phyloP scores from a whole-genome alignment of 2,113 vertebrate genomes.

The Mesembrinibis cayennensis region DNA sequence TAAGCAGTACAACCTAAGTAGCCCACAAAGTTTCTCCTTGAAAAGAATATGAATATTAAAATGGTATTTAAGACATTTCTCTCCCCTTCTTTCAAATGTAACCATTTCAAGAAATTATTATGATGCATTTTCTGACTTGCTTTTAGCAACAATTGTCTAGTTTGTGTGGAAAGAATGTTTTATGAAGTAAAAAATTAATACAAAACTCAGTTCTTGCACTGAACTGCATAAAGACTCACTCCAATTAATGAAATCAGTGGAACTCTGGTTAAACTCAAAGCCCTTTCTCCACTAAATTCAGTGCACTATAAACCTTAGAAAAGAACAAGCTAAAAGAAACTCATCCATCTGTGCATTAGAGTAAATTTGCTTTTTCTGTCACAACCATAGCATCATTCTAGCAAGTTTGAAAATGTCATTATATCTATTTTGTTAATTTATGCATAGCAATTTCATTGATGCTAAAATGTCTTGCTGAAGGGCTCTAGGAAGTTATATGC shows the following conservation, averaged over 20 bases:
- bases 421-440: not conserved
- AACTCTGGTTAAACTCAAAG: not conserved
- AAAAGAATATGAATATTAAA: not conserved
- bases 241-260: not conserved
- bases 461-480: not conserved
- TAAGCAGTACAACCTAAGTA: not conserved
- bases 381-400: not conserved
- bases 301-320: not conserved
- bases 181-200: not conserved
- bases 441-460: not conserved
- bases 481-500: not conserved
- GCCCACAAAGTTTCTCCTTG: not conserved
- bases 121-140: not conserved
- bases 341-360: not conserved
- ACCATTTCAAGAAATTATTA: not conserved
- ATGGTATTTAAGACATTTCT: not conserved
- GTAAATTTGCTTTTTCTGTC: not conserved
- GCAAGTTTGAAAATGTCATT: not conserved
- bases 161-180: not conserved
- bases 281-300: not conserved
- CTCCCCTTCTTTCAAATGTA: not conserved
- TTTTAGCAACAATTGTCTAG: not conserved
- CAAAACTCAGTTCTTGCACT: not conserved
- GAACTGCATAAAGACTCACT: not conserved
- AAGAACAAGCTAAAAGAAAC: not conserved